Conservation (phyloP, 2,113 vertebrate species). For the Muntiacus muntjak region DNA sequence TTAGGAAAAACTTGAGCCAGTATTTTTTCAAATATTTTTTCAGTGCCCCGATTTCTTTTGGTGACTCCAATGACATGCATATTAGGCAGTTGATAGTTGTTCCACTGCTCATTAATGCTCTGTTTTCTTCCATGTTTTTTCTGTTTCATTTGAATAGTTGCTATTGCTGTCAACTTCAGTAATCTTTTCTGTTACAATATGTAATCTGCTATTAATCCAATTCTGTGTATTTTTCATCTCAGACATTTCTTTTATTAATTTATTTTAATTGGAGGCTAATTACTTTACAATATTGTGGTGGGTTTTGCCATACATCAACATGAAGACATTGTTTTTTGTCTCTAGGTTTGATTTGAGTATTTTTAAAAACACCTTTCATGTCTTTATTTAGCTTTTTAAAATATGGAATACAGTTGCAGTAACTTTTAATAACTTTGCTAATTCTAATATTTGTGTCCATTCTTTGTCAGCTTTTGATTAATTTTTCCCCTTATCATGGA, state of each 20-base stretch:
- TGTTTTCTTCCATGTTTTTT: not conserved
- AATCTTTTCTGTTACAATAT: not conserved
- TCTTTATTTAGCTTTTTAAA: not conserved
- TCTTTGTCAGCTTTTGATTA: slow-evolving; percentile 18
- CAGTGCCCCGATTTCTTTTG: not conserved
- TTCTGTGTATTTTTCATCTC: not conserved
- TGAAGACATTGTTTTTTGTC: not conserved
- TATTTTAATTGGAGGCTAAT: not conserved
- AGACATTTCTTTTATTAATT: not conserved
- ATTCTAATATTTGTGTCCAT: not conserved
- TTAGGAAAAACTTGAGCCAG: not conserved
- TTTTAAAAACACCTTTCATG: not conserved
- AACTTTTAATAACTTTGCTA: slow-evolving; percentile 1
- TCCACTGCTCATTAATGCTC: not conserved
- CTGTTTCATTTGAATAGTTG: slow-evolving; percentile 18
- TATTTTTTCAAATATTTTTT: slow-evolving; percentile 18
- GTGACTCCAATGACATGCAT: not conserved
- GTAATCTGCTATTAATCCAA: not conserved
- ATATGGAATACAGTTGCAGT: not conserved
- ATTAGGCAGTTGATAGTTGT: not conserved
- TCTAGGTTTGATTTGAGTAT: not conserved
- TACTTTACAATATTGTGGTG: not conserved
- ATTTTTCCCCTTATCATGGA: not conserved
- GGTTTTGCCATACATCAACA: not conserved
- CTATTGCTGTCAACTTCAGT: not conserved